Percentiles rank a stretch among this genome's conserved stretches.
phyloP scores from a whole-genome alignment of 64 coral and sea anemone genomes.

The Montipora cactus region DNA sequence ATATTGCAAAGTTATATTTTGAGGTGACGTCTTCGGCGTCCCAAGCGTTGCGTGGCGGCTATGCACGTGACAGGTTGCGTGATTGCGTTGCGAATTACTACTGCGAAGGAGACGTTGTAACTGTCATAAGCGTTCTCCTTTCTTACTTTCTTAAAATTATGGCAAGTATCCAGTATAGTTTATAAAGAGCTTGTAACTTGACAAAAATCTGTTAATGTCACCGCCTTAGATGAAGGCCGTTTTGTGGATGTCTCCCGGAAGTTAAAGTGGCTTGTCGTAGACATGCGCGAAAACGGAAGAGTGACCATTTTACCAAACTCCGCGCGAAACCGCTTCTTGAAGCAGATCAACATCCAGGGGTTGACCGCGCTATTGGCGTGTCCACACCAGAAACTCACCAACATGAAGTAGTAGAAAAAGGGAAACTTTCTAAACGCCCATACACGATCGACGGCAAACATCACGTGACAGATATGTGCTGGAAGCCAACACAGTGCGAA shows the following conservation, averaged over 20 bases:
- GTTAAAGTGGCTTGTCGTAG: background rate
- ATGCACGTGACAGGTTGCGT: too few relatives aligned
- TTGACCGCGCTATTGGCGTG: slow-evolving; percentile 26
- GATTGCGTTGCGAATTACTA: too few relatives aligned
- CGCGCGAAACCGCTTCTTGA: slow-evolving; percentile 14
- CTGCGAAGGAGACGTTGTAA: too few relatives aligned
- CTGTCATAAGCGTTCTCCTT: too few relatives aligned
- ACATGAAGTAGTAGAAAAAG: background rate
- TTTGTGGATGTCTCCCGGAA: background rate
- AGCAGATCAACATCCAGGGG: slow-evolving; percentile 28
- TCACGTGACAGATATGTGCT: slow-evolving; percentile 17
- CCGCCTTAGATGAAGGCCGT: background rate
- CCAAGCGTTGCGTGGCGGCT: too few relatives aligned
- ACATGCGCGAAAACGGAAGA: background rate
- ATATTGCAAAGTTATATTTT: too few relatives aligned
- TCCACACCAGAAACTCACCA: background rate
- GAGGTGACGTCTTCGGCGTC: too few relatives aligned
- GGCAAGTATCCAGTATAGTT: background rate
- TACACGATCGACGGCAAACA: background rate
- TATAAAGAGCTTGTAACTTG: background rate
- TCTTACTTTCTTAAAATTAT: too few relatives aligned
- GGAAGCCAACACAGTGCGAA: slow-evolving; percentile 46
- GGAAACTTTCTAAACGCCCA: background rate
- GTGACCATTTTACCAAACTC: slow-evolving; percentile 1
- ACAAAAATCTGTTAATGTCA: too few relatives aligned